Evolutionary conservation across 2,888 invertebrate genomes (phyloP), one percentile per base, ranked within the genome.

Genomic region (Nymphalis polychloros): DNA sequence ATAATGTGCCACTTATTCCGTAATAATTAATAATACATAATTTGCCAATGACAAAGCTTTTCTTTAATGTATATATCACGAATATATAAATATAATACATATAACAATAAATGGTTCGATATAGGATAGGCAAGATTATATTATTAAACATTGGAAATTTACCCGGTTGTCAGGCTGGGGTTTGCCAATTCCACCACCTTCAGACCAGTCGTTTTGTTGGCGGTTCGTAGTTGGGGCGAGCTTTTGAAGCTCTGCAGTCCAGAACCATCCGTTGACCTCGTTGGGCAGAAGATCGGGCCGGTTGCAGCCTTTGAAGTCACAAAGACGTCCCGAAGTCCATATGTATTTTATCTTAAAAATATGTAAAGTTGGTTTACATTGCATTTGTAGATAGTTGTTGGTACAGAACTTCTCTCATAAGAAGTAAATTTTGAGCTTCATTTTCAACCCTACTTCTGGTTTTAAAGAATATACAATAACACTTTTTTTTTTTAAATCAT

Each of bases 221-320:
- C 97, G 94, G 90, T 97, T 95, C 67, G 94, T 96, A 66, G 97
- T 96, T 60, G 97, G 96, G 1, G 97, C 96, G 78, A 97, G 89
- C 86, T 97, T 97, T 88, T 96, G 97, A 64, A 96, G 94, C 78
- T 95, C 97, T 49, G 96, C 97, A 27, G 97, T 97, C 97, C 97
- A 97, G 94, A 97, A 97, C 97, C 97, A 97, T 50, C 97, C 97
- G 82, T 97, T 97, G 73, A 97, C 87, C 66, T 94, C 94, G 73
- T 95, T 93, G 48, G 97, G 97, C 77, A 97, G 95, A 76, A 97
- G 93, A 84, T 97, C 97, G 46, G 96, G 94, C 67, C 97, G 95
- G 81, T 97, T 96, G 84, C 97, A 97, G 71, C 97, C 97, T 86
- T 96, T 96, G 93, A 97, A 97, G 89, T 97, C 97, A 82, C 97